These are phyloP conservation scores for Pteronotus mesoamericanus DNA, from an alignment of 2,797 vertebrate species.

Conservation along the genomic window DNA sequence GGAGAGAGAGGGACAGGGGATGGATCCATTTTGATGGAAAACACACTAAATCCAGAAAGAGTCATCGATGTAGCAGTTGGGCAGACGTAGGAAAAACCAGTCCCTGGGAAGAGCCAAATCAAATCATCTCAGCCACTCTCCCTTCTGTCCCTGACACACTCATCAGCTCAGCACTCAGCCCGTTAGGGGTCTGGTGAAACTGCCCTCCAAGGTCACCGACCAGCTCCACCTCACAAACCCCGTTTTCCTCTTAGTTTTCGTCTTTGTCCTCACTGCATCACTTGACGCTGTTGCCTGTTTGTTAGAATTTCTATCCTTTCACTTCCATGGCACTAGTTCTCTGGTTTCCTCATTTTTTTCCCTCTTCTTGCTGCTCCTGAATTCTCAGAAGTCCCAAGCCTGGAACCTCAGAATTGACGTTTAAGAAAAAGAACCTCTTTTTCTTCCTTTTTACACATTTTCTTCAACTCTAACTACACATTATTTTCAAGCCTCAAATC, in stretches of 20 bases:
- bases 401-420: background rate
- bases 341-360: background rate
- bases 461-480: background rate
- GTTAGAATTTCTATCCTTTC: background rate
- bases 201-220: accelerated
- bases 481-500: background rate
- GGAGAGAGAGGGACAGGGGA: background rate
- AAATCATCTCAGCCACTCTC: background rate
- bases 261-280: background rate
- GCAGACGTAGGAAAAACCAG: background rate
- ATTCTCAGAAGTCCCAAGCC: background rate
- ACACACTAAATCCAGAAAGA: background rate
- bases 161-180: accelerated
- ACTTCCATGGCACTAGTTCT: background rate
- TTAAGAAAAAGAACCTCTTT: no score
- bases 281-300: background rate
- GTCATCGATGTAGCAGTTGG: no score
- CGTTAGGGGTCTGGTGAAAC: background rate
- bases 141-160: background rate
- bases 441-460: background rate
- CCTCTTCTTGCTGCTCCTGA: background rate
- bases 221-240: no score
- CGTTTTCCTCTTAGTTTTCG: background rate
- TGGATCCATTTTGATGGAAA: background rate
- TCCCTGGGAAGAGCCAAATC: background rate